Conservation (phyloP, 2,888 invertebrate species). For the Deilephila porcellus region DNA sequence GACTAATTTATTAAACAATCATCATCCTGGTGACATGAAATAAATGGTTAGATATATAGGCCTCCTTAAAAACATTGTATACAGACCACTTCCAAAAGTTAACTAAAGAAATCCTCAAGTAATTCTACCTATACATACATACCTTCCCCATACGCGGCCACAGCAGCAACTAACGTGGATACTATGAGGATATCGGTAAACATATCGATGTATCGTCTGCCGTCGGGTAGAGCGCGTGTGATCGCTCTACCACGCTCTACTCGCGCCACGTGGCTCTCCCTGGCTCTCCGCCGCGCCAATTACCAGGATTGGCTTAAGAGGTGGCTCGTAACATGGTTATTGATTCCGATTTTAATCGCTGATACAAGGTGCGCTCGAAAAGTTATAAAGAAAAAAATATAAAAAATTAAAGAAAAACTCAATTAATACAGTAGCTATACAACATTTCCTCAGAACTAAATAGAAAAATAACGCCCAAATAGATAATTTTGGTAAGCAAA, state of each 20-base stretch:
- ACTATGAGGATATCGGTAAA: background rate
- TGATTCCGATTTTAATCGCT: background rate
- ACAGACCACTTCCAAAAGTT: too few relatives aligned
- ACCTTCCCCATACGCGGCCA: slow-evolving; percentile 10
- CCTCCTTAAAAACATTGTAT: too few relatives aligned
- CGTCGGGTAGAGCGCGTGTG: too few relatives aligned
- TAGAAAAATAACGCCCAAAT: too few relatives aligned
- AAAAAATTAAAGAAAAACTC: too few relatives aligned
- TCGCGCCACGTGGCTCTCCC: background rate
- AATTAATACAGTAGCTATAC: too few relatives aligned
- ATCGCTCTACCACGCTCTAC: background rate
- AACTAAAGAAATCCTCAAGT: too few relatives aligned
- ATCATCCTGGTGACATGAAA: too few relatives aligned
- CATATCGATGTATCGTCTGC: background rate
- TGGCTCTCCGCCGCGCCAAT: background rate
- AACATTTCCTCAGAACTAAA: too few relatives aligned
- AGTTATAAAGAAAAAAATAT: background rate
- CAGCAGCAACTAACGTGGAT: background rate
- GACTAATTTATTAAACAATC: too few relatives aligned
- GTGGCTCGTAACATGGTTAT: background rate
- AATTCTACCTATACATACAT: background rate
- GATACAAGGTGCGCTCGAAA: background rate
- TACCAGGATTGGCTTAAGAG: slow-evolving; percentile 6
- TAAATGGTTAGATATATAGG: too few relatives aligned
- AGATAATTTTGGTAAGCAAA: too few relatives aligned